Base-by-base conservation (phyloP, 2,797 vertebrate species). In the Nannoperca australis region DNA sequence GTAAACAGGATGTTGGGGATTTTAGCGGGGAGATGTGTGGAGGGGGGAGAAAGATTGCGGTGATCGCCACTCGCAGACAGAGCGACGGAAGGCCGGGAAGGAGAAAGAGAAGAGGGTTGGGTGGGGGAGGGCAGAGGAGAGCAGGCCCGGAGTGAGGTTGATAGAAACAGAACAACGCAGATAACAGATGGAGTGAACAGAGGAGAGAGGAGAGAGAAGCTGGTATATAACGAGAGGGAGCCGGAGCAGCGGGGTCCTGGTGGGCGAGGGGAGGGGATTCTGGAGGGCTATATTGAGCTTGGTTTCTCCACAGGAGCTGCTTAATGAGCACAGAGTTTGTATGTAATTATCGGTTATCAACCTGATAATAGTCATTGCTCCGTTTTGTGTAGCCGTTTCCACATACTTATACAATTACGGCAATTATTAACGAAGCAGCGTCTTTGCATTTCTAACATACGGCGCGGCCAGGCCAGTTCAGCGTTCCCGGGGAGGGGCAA, bases 291-390 rank as follows among this genome's bases (percentile, higher is more conserved):
- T 89, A 90, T 89, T 36, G 73, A 88, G 91, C 90, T 85, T 76
- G 30, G 70, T 87, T 79, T 88, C 93, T 87, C 94, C 76, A 77
- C 91, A 85, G 92, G 92, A 91, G 86, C 85, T 65, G 87, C 82
- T 91, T 94, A 94, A 94, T 92, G 90, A 92, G 90, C 86, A 59
- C 85, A 68, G 89, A 91, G 85, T 93, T 93, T 91, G 85, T 89
- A 85, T 92, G 91, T 95, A 95, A 95, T 95, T 94, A 94, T 93
- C 85, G 91, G 93, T 91, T 95, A 94, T 94, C 93, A 95, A 89
- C 91, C 91, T 92, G 93, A 95, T 95, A 93, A 95, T 82, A 94
- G 93, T 91, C 89, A 92, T 93, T 91, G 87, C 89, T 90, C 85
- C 82, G 88, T 92, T 94, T 92, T 88, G 86, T 89, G 73, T 78